phyloP scores from a whole-genome alignment of 2,113 vertebrate genomes.

The Neofelis nebulosa region DNA sequence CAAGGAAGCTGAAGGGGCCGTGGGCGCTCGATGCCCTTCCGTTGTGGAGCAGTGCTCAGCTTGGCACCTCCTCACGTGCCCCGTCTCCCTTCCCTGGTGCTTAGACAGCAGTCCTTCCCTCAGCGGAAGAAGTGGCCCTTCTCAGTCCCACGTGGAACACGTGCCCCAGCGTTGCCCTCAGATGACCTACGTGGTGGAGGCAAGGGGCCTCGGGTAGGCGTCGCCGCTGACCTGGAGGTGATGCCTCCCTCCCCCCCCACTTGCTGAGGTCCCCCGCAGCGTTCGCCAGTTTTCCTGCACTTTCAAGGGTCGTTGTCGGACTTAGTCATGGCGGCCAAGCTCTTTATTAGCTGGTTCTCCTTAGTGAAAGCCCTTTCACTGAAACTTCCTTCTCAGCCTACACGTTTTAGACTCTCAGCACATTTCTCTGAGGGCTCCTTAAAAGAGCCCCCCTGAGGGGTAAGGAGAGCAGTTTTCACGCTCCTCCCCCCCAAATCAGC shows the following conservation, averaged over 20 bases:
- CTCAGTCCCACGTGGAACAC: fast-evolving
- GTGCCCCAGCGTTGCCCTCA: neutral
- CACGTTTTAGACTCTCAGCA: neutral
- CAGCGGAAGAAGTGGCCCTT: fast-evolving
- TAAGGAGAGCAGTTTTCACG: neutral
- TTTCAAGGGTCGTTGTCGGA: neutral
- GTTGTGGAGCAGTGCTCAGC: fast-evolving
- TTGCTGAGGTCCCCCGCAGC: neutral
- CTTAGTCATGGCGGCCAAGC: neutral
- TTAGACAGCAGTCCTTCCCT: too few species aligned
- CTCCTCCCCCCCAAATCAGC: neutral
- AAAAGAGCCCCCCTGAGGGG: neutral
- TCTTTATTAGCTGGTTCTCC: neutral
- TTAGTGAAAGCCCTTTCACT: neutral
- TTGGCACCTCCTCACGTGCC: neutral
- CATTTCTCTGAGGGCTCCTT: neutral
- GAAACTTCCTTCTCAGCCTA: neutral
- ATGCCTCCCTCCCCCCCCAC: neutral
- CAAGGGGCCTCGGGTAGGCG: neutral
- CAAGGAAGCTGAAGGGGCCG: neutral
- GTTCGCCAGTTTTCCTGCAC: neutral
- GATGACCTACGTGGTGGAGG: fast-evolving
- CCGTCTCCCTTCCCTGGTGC: fast-evolving
- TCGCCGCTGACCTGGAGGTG: fast-evolving
- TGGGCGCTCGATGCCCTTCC: neutral